Base-by-base conservation (phyloP, 92 coral and sea anemone species). In the Muricea muricata region DNA sequence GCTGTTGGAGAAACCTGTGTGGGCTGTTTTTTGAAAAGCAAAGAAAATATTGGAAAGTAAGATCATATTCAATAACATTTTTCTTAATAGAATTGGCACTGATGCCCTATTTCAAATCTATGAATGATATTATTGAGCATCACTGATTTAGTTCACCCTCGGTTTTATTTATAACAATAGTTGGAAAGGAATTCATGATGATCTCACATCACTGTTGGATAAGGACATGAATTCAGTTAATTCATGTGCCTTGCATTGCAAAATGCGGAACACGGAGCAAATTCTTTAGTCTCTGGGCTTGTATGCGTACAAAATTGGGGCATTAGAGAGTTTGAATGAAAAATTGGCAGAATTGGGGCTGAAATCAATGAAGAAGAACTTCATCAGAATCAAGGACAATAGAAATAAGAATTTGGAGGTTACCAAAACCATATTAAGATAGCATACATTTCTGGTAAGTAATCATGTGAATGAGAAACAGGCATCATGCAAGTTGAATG, bases 161-260 rank as follows among this genome's bases (percentile, higher is more conserved):
- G n/a, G n/a, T n/a, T n/a, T n/a, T n/a, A n/a, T n/a, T n/a, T n/a
- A n/a, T n/a, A n/a, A n/a, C n/a, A n/a, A 55, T 18, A 91, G 90
- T 13, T 91, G 94, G 94, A 91, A 23, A 4, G 94, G 92, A 24
- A 57, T 91, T 0, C 82, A 90, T 35, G 94, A 91, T 81, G 92
- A 91, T 57, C 56, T 88, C 0, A 40, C 65, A 7, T 65, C 88
- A 31, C 66, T 88, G 41, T 26, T 91, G 75, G 87, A 84, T 42
- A 82, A 68, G 29, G 85, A 88, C 11, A 61, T 91, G 7, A 24
- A 78, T 57, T 82, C 82, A 82, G 90, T 91, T 7, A 91, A 85
- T 70, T 90, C 88, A 4, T 89, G 94, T 65, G 81, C 92, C 9
- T 74, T 91, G 7, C 92, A 91, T 46, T 91, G 94, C 47, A 90